Percentiles rank a stretch among this genome's conserved stretches.
These are phyloP conservation scores for Phoxinus phoxinus DNA, from an alignment of 2,113 vertebrate genomes.

Conservation along the genomic window DNA sequence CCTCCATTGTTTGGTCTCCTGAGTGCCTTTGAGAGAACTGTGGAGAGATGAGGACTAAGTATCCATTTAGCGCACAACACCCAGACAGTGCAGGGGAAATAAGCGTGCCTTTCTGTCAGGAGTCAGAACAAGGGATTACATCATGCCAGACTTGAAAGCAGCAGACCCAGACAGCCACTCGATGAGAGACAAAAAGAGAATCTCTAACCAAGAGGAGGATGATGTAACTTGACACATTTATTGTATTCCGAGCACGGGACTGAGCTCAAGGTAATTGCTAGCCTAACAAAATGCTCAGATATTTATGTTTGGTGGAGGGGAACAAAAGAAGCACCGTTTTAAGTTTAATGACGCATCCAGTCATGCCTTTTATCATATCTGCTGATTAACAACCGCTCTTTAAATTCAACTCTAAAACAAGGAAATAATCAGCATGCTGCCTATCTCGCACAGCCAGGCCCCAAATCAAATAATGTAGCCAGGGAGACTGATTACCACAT, in stretches of 20 bases:
- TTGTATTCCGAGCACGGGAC: conserved; percentile 56
- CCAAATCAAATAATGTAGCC: conserved; percentile 54
- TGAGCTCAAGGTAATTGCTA: conserved; percentile 50
- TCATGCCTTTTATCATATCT: conserved; percentile 42
- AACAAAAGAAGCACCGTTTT: conserved; percentile 17
- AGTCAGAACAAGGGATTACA: conserved; percentile 62
- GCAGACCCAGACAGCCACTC: conserved; percentile 56
- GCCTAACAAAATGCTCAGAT: conserved; percentile 49
- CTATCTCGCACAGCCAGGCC: conserved; percentile 53
- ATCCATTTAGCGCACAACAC: conserved; percentile 51
- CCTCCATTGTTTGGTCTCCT: conserved; percentile 37
- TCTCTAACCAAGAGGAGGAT: conserved; percentile 56
- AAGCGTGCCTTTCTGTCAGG: conserved; percentile 53
- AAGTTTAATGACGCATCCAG: conserved; percentile 17
- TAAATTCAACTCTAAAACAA: conserved; percentile 17
- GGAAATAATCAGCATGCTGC: conserved; percentile 52
- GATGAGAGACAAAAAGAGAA: conserved; percentile 56
- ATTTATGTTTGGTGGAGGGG: conserved; percentile 42
- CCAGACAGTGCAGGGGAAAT: conserved; percentile 39
- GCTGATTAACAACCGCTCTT: conserved; percentile 50
- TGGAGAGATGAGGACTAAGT: conserved; percentile 35
- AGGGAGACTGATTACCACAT: conserved; percentile 56
- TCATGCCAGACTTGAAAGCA: conserved; percentile 61
- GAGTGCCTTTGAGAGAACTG: conserved; percentile 43
- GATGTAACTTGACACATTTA: conserved; percentile 59